Conservation (phyloP, 2,113 vertebrate genomes). For the Coregonus clupeaformis region DNA sequence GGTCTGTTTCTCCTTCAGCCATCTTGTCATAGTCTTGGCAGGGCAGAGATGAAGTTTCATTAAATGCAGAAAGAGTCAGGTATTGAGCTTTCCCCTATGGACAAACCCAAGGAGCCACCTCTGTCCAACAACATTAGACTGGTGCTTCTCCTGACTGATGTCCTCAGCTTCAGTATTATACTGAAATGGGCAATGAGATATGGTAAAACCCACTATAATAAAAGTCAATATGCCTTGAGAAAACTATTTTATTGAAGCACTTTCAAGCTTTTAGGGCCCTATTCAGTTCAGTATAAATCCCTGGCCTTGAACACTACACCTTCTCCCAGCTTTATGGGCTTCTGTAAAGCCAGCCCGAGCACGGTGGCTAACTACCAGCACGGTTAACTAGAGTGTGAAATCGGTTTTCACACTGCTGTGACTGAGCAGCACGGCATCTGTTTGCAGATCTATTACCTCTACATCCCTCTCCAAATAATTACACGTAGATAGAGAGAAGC, state of each 20-base stretch:
- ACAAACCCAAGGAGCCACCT: too few species aligned
- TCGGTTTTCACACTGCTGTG: conserved; percentile 11
- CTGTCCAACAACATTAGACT: too few species aligned
- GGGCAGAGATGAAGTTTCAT: too few species aligned
- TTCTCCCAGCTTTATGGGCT: background rate
- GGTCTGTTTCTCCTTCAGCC: too few species aligned
- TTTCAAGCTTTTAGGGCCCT: background rate
- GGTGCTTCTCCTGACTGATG: background rate
- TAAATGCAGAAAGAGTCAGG: too few species aligned
- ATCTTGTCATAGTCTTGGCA: too few species aligned
- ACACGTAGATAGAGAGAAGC: conserved; percentile 3
- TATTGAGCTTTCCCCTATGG: too few species aligned
- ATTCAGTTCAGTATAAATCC: background rate
- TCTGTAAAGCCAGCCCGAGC: background rate
- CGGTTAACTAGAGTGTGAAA: conserved; percentile 57
- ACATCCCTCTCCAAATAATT: conserved; percentile 12
- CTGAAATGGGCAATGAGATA: background rate
- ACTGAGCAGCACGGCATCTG: conserved; percentile 16
- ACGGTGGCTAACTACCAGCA: conserved; percentile 16
- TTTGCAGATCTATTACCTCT: conserved; percentile 24
- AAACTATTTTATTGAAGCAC: background rate
- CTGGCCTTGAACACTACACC: background rate
- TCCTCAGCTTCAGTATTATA: background rate
- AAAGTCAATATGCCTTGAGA: background rate
- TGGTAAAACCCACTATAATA: background rate